A percentile compares a stretch with the other conserved stretches of the same genome.
Evolutionary conservation across 1,140 invertebrate species (phyloP).

Genomic region (Paramacrobiotus metropolitanus): DNA sequence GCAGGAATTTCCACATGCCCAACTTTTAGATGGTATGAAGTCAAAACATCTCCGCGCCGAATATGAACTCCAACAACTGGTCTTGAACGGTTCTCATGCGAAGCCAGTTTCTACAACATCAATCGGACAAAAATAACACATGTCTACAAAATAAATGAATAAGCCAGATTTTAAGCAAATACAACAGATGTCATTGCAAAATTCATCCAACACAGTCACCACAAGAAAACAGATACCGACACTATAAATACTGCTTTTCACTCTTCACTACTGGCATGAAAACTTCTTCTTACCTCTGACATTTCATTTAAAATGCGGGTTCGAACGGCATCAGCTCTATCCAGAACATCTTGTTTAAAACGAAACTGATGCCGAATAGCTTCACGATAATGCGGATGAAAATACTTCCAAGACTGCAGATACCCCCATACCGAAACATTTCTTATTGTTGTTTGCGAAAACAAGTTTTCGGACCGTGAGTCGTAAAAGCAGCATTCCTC

Average conservation of each 20-base stretch:
- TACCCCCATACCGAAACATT: neutral
- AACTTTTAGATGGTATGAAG: neutral
- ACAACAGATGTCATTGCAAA: no score
- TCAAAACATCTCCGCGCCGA: neutral
- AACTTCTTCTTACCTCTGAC: no score
- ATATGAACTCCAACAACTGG: neutral
- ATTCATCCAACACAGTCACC: neutral
- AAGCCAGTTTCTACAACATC: no score
- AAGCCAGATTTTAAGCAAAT: no score
- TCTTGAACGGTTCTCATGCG: neutral
- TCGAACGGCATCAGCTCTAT: neutral
- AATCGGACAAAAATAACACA: no score
- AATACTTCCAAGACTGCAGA: slow-evolving; percentile 1
- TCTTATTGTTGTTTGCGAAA: neutral
- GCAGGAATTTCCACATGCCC: neutral
- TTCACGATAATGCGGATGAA: neutral
- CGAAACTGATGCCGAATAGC: neutral
- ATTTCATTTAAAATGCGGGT: neutral
- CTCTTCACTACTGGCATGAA: no score
- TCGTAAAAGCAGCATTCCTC: neutral
- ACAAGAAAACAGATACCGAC: neutral
- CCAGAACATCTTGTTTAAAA: neutral
- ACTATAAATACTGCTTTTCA: no score
- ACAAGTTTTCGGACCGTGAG: neutral
- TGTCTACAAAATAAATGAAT: no score